These are phyloP conservation scores for Alexandromys fortis DNA, from an alignment of 2,113 vertebrate species.

Conservation along the genomic window DNA sequence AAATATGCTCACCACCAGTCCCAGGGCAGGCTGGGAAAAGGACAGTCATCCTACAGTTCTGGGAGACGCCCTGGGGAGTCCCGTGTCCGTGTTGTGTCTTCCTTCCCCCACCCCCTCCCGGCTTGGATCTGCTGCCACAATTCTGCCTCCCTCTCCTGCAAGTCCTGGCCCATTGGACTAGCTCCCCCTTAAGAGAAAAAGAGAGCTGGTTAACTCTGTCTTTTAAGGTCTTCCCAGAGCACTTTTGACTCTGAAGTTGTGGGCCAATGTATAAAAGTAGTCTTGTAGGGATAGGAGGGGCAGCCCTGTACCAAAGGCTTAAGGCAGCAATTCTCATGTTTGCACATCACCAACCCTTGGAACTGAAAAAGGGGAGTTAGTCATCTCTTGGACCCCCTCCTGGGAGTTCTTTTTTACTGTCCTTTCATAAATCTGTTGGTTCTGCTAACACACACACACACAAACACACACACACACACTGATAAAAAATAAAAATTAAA, in stretches of 20 bases:
- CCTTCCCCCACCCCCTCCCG: background rate
- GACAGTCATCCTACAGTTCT: background rate
- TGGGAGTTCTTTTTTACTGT: background rate
- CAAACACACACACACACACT: background rate
- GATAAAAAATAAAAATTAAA: background rate
- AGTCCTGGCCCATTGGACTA: background rate
- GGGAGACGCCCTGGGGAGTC: background rate
- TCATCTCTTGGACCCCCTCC: background rate
- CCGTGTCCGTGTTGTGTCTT: no score
- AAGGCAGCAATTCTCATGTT: background rate
- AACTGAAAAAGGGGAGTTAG: background rate
- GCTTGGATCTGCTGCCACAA: background rate
- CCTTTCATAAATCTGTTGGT: background rate
- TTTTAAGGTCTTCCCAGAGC: background rate
- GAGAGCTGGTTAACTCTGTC: background rate
- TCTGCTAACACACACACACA: background rate
- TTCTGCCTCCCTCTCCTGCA: background rate
- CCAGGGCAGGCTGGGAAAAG: background rate
- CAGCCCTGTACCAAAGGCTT: background rate
- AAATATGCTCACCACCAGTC: background rate
- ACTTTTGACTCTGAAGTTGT: background rate
- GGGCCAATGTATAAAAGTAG: conserved; percentile 33
- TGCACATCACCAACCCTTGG: background rate
- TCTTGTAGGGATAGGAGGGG: background rate
- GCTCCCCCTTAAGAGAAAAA: background rate